Conservation (phyloP, 2,113 vertebrate genomes). For the Psilopsiagon aurifrons region DNA sequence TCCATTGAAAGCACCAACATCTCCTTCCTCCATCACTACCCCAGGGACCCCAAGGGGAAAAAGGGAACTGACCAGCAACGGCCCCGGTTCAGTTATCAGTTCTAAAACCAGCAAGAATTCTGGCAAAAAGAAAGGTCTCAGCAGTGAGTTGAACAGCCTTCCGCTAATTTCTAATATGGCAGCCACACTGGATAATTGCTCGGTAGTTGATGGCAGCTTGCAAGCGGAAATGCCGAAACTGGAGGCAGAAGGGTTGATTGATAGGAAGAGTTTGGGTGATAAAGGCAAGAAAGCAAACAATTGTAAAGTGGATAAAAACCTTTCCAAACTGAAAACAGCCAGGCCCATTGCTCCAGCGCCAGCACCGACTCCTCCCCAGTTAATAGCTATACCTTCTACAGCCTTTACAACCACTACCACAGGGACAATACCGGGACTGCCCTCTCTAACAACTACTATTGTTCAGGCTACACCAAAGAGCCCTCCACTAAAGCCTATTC, state of each 20-base stretch:
- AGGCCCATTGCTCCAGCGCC: slow-evolving; percentile 91
- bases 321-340: slow-evolving; percentile 90
- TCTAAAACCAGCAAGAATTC: slow-evolving; percentile 89
- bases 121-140: slow-evolving; percentile 88
- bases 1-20: slow-evolving; percentile 82
- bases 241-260: slow-evolving; percentile 93
- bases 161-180: slow-evolving; percentile 97
- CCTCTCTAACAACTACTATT: slow-evolving; percentile 85
- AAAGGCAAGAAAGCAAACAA: slow-evolving; percentile 88
- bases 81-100: slow-evolving; percentile 77
- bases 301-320: slow-evolving; percentile 89
- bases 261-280: slow-evolving; percentile 87
- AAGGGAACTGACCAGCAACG: slow-evolving; percentile 84
- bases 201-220: slow-evolving; percentile 82
- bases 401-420: slow-evolving; percentile 83
- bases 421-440: slow-evolving; percentile 82
- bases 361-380: slow-evolving; percentile 90
- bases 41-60: slow-evolving; percentile 90
- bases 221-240: slow-evolving; percentile 94
- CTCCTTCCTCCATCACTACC: slow-evolving; percentile 83
- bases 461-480: slow-evolving; percentile 92
- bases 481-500: slow-evolving; percentile 93
- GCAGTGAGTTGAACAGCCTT: slow-evolving; percentile 87
- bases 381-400: slow-evolving; percentile 93
- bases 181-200: slow-evolving; percentile 86